phyloP scores from a whole-genome alignment of 1,140 invertebrate genomes.

The Micrasema minimum region DNA sequence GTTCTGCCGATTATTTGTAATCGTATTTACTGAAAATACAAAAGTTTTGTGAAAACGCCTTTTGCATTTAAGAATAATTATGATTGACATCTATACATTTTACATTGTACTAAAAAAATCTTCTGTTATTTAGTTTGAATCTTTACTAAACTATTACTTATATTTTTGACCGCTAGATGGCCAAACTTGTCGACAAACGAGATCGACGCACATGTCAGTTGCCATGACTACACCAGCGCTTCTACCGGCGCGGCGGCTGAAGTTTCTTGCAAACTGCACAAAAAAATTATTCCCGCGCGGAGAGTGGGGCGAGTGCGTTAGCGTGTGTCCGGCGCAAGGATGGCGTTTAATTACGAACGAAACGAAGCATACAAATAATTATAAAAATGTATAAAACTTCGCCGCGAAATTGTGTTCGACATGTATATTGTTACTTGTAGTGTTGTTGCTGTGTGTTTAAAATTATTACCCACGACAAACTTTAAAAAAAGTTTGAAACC shows the following conservation, averaged over 20 bases:
- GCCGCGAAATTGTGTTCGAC: constrained; percentile 4
- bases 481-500: constrained; percentile 18
- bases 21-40: too few relatives aligned
- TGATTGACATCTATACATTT: too few relatives aligned
- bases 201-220: constrained; percentile 28
- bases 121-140: constrained; percentile 10
- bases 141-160: neutral
- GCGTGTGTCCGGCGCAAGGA: neutral
- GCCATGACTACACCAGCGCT: constrained; percentile 40
- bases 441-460: constrained; percentile 14
- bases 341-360: constrained; percentile 36
- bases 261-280: constrained; percentile 29
- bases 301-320: constrained; percentile 13
- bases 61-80: too few relatives aligned
- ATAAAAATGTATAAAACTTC: constrained; percentile 17
- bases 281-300: constrained; percentile 36
- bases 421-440: constrained; percentile 17
- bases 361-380: constrained; percentile 16
- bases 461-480: constrained; percentile 20
- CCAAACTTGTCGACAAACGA: neutral
- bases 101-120: too few relatives aligned
- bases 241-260: constrained; percentile 32
- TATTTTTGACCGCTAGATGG: neutral
- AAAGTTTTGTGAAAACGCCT: too few relatives aligned
- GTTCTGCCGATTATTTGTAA: too few relatives aligned